phyloP scores from a whole-genome alignment of 2,888 invertebrate species.

The Callimorpha dominula region DNA sequence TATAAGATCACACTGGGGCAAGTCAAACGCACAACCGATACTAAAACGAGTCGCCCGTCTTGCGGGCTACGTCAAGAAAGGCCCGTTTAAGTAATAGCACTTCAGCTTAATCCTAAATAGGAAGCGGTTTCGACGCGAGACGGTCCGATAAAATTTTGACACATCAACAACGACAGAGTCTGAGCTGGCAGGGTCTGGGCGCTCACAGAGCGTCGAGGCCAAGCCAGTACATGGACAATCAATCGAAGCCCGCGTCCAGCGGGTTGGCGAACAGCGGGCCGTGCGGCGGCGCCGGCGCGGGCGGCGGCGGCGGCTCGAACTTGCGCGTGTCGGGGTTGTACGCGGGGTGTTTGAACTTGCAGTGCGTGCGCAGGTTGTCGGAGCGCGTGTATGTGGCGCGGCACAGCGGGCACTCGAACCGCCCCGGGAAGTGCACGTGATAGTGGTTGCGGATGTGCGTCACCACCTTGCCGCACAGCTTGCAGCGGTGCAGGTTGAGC shows the following conservation, averaged over 20 bases:
- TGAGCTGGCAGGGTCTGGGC: slow-evolving; percentile 56
- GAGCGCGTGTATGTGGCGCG: slow-evolving; percentile 96
- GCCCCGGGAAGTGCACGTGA: slow-evolving; percentile 97
- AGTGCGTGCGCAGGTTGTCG: slow-evolving; percentile 96
- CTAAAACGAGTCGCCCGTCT: slow-evolving; percentile 77
- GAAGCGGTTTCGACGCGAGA: slow-evolving; percentile 75
- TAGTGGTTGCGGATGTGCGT: slow-evolving; percentile 98
- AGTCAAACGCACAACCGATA: slow-evolving; percentile 86
- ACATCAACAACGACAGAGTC: slow-evolving; percentile 65
- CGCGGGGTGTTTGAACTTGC: slow-evolving; percentile 96
- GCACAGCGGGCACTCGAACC: slow-evolving; percentile 96
- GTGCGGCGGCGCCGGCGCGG: slow-evolving; percentile 80
- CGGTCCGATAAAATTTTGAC: slow-evolving; percentile 70
- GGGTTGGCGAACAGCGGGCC: slow-evolving; percentile 87
- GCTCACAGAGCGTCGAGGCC: slow-evolving; percentile 80
- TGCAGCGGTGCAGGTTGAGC: slow-evolving; percentile 97
- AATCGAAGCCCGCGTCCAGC: slow-evolving; percentile 86
- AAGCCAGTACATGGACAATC: slow-evolving; percentile 81
- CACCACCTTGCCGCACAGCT: slow-evolving; percentile 97
- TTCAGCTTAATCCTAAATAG: slow-evolving; percentile 84
- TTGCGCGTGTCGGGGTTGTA: slow-evolving; percentile 95
- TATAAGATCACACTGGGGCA: slow-evolving; percentile 83
- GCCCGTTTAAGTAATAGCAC: slow-evolving; percentile 86
- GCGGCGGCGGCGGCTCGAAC: slow-evolving; percentile 91
- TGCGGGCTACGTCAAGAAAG: slow-evolving; percentile 65